Conservation (phyloP, 1,140 invertebrate genomes). For the Amyelois transitella region DNA sequence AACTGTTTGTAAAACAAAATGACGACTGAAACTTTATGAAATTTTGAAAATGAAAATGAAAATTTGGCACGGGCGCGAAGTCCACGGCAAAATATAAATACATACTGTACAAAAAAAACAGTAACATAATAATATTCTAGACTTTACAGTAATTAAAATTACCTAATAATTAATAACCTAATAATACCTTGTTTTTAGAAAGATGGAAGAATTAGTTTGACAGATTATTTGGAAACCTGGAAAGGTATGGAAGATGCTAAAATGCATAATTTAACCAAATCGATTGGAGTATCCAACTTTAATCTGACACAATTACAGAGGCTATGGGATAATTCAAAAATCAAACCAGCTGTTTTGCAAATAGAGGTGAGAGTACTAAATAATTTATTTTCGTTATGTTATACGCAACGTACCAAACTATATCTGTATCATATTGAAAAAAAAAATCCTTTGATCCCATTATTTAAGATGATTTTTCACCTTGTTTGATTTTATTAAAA, state of each 20-base stretch:
- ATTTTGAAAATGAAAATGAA: too few relatives aligned
- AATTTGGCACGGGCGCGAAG: too few relatives aligned
- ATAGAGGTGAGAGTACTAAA: slow-evolving; percentile 58
- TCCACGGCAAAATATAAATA: too few relatives aligned
- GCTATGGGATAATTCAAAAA: slow-evolving; percentile 71
- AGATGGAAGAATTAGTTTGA: slow-evolving; percentile 49
- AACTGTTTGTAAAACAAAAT: too few relatives aligned
- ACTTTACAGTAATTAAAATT: too few relatives aligned
- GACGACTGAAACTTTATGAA: too few relatives aligned
- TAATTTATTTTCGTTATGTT: neutral
- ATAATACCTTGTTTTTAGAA: slow-evolving; percentile 29
- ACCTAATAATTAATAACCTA: neutral
- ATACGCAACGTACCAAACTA: neutral
- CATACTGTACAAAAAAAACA: too few relatives aligned
- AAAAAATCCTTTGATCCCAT: neutral
- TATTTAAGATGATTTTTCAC: neutral
- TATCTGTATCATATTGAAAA: too few relatives aligned
- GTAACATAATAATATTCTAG: too few relatives aligned
- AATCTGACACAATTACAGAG: slow-evolving; percentile 82
- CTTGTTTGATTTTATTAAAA: neutral
- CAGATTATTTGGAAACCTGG: slow-evolving; percentile 73
- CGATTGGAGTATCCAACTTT: slow-evolving; percentile 91
- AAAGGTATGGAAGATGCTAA: slow-evolving; percentile 77
- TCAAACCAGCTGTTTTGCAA: slow-evolving; percentile 60
- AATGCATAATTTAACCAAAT: slow-evolving; percentile 72